These are phyloP conservation scores for Xylota sylvarum DNA, from an alignment of 2,888 invertebrate genomes.

Conservation along the genomic window DNA sequence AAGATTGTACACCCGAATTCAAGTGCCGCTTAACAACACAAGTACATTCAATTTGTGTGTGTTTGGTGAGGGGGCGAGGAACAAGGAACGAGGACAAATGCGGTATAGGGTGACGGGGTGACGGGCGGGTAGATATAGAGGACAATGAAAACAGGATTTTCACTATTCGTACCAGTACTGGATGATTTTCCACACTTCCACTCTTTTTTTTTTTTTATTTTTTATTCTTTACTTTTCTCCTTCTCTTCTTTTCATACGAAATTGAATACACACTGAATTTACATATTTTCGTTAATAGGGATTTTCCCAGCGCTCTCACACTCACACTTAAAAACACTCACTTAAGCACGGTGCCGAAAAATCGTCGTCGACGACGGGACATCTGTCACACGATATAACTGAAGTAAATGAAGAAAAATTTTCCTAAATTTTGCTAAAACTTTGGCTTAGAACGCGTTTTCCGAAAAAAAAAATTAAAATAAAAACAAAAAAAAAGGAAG, in stretches of 20 bases:
- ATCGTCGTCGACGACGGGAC: slow-evolving; percentile 63
- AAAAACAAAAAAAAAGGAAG: slow-evolving; percentile 17
- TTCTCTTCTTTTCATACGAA: slow-evolving; percentile 68
- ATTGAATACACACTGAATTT: slow-evolving; percentile 77
- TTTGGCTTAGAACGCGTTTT: slow-evolving; percentile 28
- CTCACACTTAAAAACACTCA: slow-evolving; percentile 72
- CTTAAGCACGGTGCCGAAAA: slow-evolving; percentile 72
- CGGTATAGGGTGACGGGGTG: slow-evolving; percentile 24
- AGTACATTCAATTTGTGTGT: slow-evolving; percentile 74
- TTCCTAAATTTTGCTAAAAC: slow-evolving; percentile 18
- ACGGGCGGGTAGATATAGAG: slow-evolving; percentile 49
- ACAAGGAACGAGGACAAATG: slow-evolving; percentile 21
- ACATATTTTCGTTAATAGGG: slow-evolving; percentile 77
- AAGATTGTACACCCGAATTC: slow-evolving; percentile 75
- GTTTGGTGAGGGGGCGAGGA: slow-evolving; percentile 28
- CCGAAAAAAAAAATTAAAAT: slow-evolving; percentile 17
- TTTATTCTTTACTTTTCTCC: slow-evolving; percentile 51
- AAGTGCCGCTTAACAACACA: slow-evolving; percentile 76
- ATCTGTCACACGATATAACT: slow-evolving; percentile 69
- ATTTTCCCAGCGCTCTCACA: slow-evolving; percentile 75
- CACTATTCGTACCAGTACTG: slow-evolving; percentile 76
- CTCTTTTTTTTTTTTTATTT: slow-evolving; percentile 50
- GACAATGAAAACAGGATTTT: slow-evolving; percentile 75
- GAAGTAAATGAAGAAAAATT: slow-evolving; percentile 38
- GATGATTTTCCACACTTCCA: slow-evolving; percentile 76